Evolutionary conservation across 2,113 vertebrate species (phyloP), one percentile per base, ranked within the genome.

Genomic region (Numenius arquata): DNA sequence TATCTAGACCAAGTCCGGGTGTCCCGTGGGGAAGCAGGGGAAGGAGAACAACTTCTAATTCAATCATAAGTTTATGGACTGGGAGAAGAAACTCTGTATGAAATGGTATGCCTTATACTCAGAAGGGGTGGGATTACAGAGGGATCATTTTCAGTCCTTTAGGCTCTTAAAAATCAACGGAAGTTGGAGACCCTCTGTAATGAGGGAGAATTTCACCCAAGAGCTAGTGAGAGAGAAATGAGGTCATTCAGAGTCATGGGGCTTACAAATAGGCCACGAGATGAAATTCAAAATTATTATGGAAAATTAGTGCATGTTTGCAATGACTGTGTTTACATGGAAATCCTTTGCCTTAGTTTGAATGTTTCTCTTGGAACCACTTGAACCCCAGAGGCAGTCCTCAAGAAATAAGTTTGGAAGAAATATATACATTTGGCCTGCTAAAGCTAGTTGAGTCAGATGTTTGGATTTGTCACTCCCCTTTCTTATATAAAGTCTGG

Each of bases 331-430:
- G 63, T 67, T 91, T 67, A 18, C 20, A 27, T 65, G 88, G 68
- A 96, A 94, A 81, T 36, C 95, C 68, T 78, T 81, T 36, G 56
- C 68, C 66, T 88, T 19, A 40, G 30, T 47, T 20, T 59, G 18
- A 81, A 5, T 93, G 41, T 96, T 96, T 93, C 96, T 95, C 82
- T 96, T 96, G 91, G 79, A 95, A 70, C 7, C 36, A 7, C 78
- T 94, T 45, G n/a, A 21, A 29, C 84, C 72, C 93, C 3, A 11
- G 91, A 53, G 86, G 77, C 48, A 55, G 26, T 29, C 85, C 90
- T 61, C 36, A 61, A 96, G 65, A 47, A 86, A 27, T 15, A 62
- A 67, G 29, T 53, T 12, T 93, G 85, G 67, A 91, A 90, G 65
- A 41, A 67, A 70, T 70, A 17, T 16, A 88, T 45, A 58, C 17